Evolutionary conservation across 2,888 invertebrate species (phyloP).

Genomic region (Carcina quercana): DNA sequence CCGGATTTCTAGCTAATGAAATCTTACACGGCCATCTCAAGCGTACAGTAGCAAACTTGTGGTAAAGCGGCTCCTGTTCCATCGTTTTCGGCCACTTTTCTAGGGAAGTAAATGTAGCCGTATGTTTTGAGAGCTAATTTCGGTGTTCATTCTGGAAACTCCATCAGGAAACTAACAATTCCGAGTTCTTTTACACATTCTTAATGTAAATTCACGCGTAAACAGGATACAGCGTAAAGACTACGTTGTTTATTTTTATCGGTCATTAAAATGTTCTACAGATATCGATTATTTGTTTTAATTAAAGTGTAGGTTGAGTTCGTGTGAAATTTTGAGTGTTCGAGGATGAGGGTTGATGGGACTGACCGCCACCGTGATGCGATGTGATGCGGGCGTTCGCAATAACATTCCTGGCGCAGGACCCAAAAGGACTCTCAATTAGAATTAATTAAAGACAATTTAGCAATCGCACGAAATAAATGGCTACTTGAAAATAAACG

Average conservation of each 20-base stretch:
- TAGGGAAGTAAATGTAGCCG: conserved; percentile 46
- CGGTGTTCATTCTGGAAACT: conserved; percentile 33
- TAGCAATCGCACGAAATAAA: conserved; percentile 65
- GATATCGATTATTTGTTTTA: conserved; percentile 30
- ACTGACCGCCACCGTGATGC: conserved; percentile 37
- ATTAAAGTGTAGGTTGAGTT: conserved; percentile 31
- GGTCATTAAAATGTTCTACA: conserved; percentile 29
- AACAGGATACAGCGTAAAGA: conserved; percentile 31
- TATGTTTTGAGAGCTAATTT: conserved; percentile 36
- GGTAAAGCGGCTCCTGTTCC: conserved; percentile 30
- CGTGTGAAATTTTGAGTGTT: conserved; percentile 39
- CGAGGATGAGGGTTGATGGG: conserved; percentile 47
- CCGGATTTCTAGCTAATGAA: conserved; percentile 70
- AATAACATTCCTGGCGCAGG: conserved; percentile 56
- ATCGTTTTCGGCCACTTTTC: conserved; percentile 33
- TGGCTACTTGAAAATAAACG: conserved; percentile 58
- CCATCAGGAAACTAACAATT: conserved; percentile 41
- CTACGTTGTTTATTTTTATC: conserved; percentile 29
- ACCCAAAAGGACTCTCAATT: conserved; percentile 62
- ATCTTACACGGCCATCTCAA: conserved; percentile 47
- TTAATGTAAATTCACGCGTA: conserved; percentile 25
- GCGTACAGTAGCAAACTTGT: conserved; percentile 42
- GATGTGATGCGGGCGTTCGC: conserved; percentile 59
- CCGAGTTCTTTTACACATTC: conserved; percentile 30
- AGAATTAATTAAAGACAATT: conserved; percentile 73